Evolutionary conservation across 2,888 invertebrate species (phyloP).

Genomic region (Abrostola triplasia): DNA sequence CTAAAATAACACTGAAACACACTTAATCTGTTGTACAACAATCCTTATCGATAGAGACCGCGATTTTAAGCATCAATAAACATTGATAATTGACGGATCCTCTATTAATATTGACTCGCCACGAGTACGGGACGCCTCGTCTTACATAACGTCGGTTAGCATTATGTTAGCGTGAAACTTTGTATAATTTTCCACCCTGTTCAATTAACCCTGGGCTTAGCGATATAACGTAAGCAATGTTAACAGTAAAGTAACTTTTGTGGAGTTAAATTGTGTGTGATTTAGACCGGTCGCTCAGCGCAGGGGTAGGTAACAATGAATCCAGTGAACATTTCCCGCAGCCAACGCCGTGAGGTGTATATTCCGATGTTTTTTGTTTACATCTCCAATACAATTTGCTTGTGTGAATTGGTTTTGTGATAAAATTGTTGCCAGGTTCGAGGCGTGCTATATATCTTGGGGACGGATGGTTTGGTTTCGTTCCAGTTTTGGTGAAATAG

Average conservation of each 20-base stretch:
- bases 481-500: constrained; percentile 14
- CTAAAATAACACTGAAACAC: constrained; percentile 19
- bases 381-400: constrained; percentile 35
- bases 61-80: constrained; percentile 82
- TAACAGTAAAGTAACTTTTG: constrained; percentile 62
- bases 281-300: constrained; percentile 50
- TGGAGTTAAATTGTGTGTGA: constrained; percentile 70
- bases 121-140: constrained; percentile 60
- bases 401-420: constrained; percentile 39
- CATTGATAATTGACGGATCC: constrained; percentile 84
- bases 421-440: constrained; percentile 58
- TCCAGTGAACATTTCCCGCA: constrained; percentile 16
- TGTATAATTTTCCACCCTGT: constrained; percentile 72
- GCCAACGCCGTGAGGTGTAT: constrained; percentile 15
- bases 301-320: constrained; percentile 20
- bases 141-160: constrained; percentile 64
- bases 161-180: constrained; percentile 72
- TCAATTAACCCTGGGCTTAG: constrained; percentile 64
- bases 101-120: constrained; percentile 83
- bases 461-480: constrained; percentile 15
- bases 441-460: constrained; percentile 29
- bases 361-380: constrained; percentile 24
- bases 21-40: constrained; percentile 57
- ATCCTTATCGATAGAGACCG: constrained; percentile 63
- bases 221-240: constrained; percentile 55